Evolutionary conservation across 2,888 invertebrate genomes (phyloP).

Genomic region (Lydus trimaculatus): DNA sequence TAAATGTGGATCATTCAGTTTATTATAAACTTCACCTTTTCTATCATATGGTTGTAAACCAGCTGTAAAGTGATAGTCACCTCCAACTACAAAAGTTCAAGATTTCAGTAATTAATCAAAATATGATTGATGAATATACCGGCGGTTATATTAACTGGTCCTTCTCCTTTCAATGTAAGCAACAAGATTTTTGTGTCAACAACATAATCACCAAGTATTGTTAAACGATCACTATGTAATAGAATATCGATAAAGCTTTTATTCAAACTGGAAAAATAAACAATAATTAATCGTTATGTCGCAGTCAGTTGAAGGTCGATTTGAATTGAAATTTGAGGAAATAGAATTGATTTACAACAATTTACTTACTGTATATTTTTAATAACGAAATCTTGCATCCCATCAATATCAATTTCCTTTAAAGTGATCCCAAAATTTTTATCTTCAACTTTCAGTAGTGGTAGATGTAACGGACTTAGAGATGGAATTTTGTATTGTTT

Average conservation of each 20-base stretch:
- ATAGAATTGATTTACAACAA: too few relatives aligned
- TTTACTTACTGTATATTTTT: constrained; percentile 38
- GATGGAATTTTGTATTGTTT: constrained; percentile 39
- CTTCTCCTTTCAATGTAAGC: constrained; percentile 49
- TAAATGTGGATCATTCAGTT: constrained; percentile 21
- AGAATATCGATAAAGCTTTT: constrained; percentile 26
- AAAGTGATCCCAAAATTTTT: constrained; percentile 35
- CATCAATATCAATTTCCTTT: constrained; percentile 38
- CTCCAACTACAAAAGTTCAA: constrained; percentile 30
- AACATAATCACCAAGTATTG: constrained; percentile 42
- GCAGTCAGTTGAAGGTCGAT: neutral
- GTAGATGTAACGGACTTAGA: constrained; percentile 41
- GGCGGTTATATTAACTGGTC: constrained; percentile 48
- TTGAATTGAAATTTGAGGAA: too few relatives aligned
- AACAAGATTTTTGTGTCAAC: constrained; percentile 49
- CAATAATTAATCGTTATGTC: neutral
- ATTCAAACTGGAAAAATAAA: constrained; percentile 24
- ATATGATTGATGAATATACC: constrained; percentile 34
- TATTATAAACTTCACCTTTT: constrained; percentile 13
- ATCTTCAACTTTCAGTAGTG: constrained; percentile 36
- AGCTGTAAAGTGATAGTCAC: constrained; percentile 24
- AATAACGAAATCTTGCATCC: constrained; percentile 38
- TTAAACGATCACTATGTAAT: constrained; percentile 34
- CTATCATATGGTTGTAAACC: neutral
- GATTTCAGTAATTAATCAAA: neutral